Evolutionary conservation across 2,113 vertebrate species (phyloP).

Genomic region (Capra hircus): DNA sequence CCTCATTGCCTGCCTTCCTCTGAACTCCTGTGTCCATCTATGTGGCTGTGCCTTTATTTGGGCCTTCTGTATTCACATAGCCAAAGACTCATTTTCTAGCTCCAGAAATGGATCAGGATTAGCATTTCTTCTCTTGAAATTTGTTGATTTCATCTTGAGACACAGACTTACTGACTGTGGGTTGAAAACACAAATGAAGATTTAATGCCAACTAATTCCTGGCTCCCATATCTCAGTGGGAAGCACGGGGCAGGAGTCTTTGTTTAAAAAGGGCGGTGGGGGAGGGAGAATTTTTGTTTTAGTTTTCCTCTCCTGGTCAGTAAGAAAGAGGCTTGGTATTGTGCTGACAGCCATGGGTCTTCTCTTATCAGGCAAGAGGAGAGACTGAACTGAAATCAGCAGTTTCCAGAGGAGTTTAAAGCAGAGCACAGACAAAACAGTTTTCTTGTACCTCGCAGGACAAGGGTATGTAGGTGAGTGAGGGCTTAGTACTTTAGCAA

Average conservation of each 20-base stretch:
- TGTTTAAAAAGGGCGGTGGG: accelerated
- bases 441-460: background rate
- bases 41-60: background rate
- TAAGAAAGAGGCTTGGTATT: background rate
- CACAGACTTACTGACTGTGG: background rate
- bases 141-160: background rate
- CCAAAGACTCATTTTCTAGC: background rate
- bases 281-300: background rate
- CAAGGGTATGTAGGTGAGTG: background rate
- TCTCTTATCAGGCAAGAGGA: background rate
- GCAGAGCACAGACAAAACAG: background rate
- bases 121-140: background rate
- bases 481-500: background rate
- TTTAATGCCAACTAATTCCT: background rate
- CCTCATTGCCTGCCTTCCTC: background rate
- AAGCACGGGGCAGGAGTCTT: background rate
- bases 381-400: background rate
- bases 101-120: background rate
- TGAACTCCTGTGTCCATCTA: background rate
- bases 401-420: background rate
- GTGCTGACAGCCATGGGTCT: background rate
- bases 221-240: background rate
- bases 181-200: background rate
- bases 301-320: background rate
- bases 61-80: background rate